Evolutionary conservation across 2,113 vertebrate species (phyloP), one percentile per base, ranked within the genome.

Genomic region (Bathybates hornii): DNA sequence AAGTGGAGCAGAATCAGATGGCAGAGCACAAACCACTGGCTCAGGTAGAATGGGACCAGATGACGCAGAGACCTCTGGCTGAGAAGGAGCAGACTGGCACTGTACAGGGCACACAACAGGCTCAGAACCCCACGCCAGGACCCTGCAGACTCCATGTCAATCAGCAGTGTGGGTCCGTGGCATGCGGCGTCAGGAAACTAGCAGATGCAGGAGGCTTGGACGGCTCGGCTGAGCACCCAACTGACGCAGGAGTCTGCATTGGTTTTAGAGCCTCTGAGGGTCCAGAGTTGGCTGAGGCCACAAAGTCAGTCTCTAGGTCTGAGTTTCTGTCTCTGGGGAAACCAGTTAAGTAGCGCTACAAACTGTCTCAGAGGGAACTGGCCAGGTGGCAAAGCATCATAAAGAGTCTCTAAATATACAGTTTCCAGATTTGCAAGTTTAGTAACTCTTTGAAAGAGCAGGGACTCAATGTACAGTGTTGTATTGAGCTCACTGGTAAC

Each of bases 1-100:
- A 36, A 12, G 17, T n/a, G 32, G 32, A 66, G 32, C 1, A 0
- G 61, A 7, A 66, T 36, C 17, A 36, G 32, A 36, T 0, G 0
- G 61, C 61, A 36, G 32, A 36, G 61, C 32, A 66, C 9, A 66
- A 36, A 38, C 32, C 61, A 66, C 32, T 66, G 61, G 32, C 9
- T 66, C 17, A 7, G 17, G 17, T 66, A 38, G 1, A 3, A 38
- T n/a, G 6, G 32, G 2, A 36, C 61, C 57, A 63, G 59, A 11
- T 6, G 16, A 34, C 0, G 2, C 29, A 34, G 29, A 34, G 59
- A 63, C 32, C 61, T 36, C 61, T 38, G 61, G 32, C 17, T 38
- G 17, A 38, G 17, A 7, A 36, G 10, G 61, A 38, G 61, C 32
- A 66, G 61, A 19, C 17, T 38, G 61, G 17, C 6, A 9, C 17